Evolutionary conservation across 1,140 invertebrate species (phyloP).

Genomic region (Tetragnatha versicolor): DNA sequence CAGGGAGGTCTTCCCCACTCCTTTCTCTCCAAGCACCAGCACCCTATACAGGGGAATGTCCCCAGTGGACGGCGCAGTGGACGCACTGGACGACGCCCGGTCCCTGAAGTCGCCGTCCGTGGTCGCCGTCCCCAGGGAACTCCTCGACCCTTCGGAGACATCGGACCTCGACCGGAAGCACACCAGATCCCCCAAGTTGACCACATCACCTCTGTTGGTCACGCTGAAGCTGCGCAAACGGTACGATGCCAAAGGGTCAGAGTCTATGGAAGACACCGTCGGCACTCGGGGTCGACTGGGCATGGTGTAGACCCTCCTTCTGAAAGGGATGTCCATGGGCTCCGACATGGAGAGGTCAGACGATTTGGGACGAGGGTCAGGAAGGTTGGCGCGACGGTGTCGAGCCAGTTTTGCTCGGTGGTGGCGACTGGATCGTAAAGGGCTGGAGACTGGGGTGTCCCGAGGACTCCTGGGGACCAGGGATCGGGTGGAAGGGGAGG

Average conservation of each 20-base stretch:
- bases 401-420: not conserved
- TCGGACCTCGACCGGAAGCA: conserved; percentile 61
- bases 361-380: not conserved
- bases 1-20: conserved; percentile 91
- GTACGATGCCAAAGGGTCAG: not conserved
- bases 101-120: conserved; percentile 15
- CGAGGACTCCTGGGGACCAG: conserved; percentile 7
- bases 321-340: too few relatives aligned
- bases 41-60: conserved; percentile 70
- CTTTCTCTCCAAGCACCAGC: conserved; percentile 81
- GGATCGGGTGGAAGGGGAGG: not conserved
- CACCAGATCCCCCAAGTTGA: conserved; percentile 75
- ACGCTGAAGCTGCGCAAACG: conserved; percentile 86
- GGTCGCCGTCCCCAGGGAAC: not conserved
- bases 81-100: conserved; percentile 14
- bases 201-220: conserved; percentile 80
- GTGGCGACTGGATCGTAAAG: not conserved
- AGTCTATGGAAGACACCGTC: not conserved
- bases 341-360: too few relatives aligned
- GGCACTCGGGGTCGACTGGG: not conserved
- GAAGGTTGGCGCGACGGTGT: not conserved
- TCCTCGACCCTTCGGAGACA: conserved; percentile 2
- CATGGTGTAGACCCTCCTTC: conserved; percentile 40
- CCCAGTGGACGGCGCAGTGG: not conserved
- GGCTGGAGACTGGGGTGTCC: conserved; percentile 17